Percentiles rank a stretch among this genome's conserved stretches.
These are phyloP conservation scores for Phalacrocorax aristotelis DNA, from an alignment of 2,113 vertebrate species.

Conservation along the genomic window DNA sequence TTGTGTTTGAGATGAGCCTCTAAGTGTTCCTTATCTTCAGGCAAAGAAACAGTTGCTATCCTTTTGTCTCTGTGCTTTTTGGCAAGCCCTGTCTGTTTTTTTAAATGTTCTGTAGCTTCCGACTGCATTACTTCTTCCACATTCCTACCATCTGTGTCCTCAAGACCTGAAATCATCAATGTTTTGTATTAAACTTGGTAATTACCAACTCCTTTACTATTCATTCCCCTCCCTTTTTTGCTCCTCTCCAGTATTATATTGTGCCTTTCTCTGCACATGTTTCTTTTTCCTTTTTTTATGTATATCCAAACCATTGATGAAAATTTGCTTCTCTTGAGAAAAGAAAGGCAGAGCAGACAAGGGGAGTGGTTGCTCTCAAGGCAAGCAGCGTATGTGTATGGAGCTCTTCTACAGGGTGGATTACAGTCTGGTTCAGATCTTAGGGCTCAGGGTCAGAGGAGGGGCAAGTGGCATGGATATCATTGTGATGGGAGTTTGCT, in stretches of 20 bases:
- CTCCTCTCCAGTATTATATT: not conserved
- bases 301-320: not conserved
- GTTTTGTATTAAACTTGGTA: not conserved
- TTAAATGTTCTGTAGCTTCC: not conserved
- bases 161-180: not conserved
- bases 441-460: not conserved
- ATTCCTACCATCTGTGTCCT: constrained; percentile 13
- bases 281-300: not conserved
- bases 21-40: constrained; percentile 10
- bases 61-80: constrained; percentile 7
- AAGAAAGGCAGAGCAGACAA: not conserved
- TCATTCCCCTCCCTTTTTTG: not conserved
- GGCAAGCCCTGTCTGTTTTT: not conserved
- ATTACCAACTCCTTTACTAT: not conserved
- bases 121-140: not conserved
- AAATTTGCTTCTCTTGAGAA: not conserved
- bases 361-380: not conserved
- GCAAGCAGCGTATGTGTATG: not conserved
- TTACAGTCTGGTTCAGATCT: not conserved
- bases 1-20: not conserved
- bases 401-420: not conserved
- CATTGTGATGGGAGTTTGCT: not conserved
- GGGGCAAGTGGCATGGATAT: not conserved
- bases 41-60: constrained; percentile 1
- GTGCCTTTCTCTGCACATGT: not conserved